Evolutionary conservation across 2,113 vertebrate genomes (phyloP).

Genomic region (Indri indri): DNA sequence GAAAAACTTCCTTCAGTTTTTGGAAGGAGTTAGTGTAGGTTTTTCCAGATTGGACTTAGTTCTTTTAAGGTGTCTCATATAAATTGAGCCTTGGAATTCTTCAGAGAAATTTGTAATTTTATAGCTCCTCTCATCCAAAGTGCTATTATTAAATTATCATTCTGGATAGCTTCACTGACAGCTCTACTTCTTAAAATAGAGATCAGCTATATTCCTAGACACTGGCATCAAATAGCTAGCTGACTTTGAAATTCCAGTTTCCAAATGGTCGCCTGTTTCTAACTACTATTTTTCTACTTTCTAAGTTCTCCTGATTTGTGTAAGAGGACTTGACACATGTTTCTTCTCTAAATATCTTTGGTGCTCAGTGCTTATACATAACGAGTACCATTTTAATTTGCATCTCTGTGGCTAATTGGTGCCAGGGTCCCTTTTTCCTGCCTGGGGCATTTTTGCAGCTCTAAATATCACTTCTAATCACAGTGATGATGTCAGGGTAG

Average conservation of each 20-base stretch:
- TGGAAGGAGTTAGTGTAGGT: constrained; percentile 41
- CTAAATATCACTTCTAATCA: not conserved
- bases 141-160: constrained; percentile 71
- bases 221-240: constrained; percentile 31
- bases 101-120: constrained; percentile 68
- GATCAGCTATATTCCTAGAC: constrained; percentile 66
- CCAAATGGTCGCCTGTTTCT: constrained; percentile 50
- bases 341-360: constrained; percentile 23
- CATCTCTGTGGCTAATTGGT: not conserved
- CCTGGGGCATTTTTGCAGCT: not conserved
- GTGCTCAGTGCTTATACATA: not conserved
- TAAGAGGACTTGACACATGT: not conserved
- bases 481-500: not conserved
- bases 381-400: not conserved
- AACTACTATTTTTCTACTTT: constrained; percentile 54
- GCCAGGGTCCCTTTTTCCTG: not conserved
- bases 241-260: constrained; percentile 61
- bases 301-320: constrained; percentile 43
- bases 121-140: constrained; percentile 25
- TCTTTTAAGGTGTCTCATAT: constrained; percentile 53
- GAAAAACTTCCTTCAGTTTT: constrained; percentile 60
- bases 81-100: constrained; percentile 61
- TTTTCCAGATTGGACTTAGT: constrained; percentile 39
- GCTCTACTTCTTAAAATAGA: constrained; percentile 69
- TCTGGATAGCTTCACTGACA: constrained; percentile 53